These are phyloP conservation scores for Amphipyra tragopoginis DNA, from an alignment of 2,888 invertebrate genomes.

Conservation along the genomic window DNA sequence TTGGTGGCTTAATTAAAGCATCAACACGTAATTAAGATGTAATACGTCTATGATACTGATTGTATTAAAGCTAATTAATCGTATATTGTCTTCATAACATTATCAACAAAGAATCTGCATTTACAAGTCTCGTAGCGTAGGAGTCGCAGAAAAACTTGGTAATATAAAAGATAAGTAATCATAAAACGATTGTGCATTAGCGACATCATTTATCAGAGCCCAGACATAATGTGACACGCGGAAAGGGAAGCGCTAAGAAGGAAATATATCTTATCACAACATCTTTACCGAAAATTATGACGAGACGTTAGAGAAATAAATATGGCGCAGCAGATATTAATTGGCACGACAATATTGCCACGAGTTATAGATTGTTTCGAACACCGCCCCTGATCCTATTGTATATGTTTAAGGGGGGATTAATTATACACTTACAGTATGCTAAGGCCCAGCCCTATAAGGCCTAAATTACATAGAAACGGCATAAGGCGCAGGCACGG, in stretches of 20 bases:
- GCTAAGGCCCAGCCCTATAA: background rate
- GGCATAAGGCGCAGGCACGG: too few relatives aligned
- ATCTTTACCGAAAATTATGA: constrained; percentile 58
- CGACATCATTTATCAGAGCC: constrained; percentile 63
- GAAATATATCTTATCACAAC: constrained; percentile 62
- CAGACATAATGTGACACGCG: constrained; percentile 63
- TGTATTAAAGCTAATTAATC: background rate
- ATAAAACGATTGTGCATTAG: constrained; percentile 45
- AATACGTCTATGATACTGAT: background rate
- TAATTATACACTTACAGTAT: constrained; percentile 7
- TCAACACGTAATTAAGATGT: background rate
- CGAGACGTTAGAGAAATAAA: constrained; percentile 55
- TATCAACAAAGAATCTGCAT: background rate
- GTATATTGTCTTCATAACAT: background rate
- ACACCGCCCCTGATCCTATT: constrained; percentile 5
- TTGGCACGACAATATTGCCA: constrained; percentile 31
- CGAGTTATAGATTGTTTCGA: constrained; percentile 1
- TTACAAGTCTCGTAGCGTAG: background rate
- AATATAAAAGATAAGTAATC: constrained; percentile 8
- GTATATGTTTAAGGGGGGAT: constrained; percentile 8
- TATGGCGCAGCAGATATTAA: constrained; percentile 38
- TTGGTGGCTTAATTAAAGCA: background rate
- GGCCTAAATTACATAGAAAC: too few relatives aligned
- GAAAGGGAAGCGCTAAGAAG: constrained; percentile 52
- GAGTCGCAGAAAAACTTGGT: background rate